phyloP scores from a whole-genome alignment of 2,113 vertebrate genomes.

The Okapia johnstoni region DNA sequence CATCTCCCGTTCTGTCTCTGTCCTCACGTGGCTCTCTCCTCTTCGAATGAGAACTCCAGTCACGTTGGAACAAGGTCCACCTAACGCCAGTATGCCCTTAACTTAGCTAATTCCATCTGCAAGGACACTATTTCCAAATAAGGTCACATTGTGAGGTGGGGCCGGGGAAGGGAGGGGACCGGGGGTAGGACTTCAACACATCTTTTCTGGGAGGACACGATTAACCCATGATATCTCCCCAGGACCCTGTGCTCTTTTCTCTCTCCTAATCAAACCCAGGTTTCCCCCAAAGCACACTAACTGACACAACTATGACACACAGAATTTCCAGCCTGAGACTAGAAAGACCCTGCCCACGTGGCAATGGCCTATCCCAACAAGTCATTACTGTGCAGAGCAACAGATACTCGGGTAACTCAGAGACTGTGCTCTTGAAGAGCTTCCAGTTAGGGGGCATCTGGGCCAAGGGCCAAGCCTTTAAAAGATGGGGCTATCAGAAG shows the following conservation, averaged over 20 bases:
- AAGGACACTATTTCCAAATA: neutral
- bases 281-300: neutral
- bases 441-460: neutral
- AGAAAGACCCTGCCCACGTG: neutral
- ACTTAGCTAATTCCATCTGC: neutral
- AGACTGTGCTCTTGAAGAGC: neutral
- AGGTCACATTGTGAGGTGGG: neutral
- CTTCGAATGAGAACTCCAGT: neutral
- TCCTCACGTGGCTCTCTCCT: neutral
- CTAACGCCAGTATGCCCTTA: neutral
- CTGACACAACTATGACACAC: neutral
- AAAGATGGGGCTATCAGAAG: neutral
- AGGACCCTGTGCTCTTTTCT: neutral
- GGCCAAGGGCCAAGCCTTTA: neutral
- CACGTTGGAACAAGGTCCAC: neutral
- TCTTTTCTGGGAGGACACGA: neutral
- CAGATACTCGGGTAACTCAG: neutral
- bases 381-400: neutral
- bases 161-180: fast-evolving
- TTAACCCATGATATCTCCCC: neutral
- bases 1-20: neutral
- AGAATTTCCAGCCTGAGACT: neutral
- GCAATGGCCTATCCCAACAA: neutral
- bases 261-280: neutral
- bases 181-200: neutral